Evolutionary conservation across 2,888 invertebrate genomes (phyloP), one percentile per base, ranked within the genome.

Genomic region (Iselma pallidipennis): DNA sequence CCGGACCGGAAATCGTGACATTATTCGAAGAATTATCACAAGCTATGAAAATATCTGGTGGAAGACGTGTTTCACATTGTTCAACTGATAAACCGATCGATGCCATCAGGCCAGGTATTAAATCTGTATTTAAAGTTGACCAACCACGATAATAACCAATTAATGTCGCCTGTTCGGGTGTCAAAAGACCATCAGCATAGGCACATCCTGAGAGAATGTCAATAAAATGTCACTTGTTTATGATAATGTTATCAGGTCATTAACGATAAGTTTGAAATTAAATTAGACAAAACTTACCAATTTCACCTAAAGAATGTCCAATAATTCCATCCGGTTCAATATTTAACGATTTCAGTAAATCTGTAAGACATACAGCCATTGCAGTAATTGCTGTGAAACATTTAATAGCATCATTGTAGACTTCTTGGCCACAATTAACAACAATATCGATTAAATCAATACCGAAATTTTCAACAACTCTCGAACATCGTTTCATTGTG

Each of bases 251-350:
- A 23, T 25, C 7, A 12, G 16, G 16, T 21, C 23, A 16, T 2
- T n/a, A 2, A 6, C 16, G 42, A 16, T 14, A 16, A 4, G n/a
- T 37, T 37, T 3, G 16, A 37, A 31, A 9, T 31, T 12, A 31
- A 31, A 10, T 31, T 50, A 50, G 31, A 52, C 45, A 28, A n/a
- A 54, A 67, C 74, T 61, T 63, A 80, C 90, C 90, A 71, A 92
- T 84, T 82, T 95, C 94, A 23, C 94, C 94, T 6, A 92, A 91
- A 51, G 96, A 96, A 82, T 98, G 97, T 0, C 97, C 97, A 55
- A 96, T 86, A 76, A 98, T 93, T 57, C 96, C 96, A 80, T 96
- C 95, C 4, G 96, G 95, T 28, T 84, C 82, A 29, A 98, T 85
- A 65, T 91, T 92, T 25, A 91, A 78, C 14, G 84, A 84, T 55